Conservation (phyloP, 2,113 vertebrate species). For the Mesembrinibis cayennensis region DNA sequence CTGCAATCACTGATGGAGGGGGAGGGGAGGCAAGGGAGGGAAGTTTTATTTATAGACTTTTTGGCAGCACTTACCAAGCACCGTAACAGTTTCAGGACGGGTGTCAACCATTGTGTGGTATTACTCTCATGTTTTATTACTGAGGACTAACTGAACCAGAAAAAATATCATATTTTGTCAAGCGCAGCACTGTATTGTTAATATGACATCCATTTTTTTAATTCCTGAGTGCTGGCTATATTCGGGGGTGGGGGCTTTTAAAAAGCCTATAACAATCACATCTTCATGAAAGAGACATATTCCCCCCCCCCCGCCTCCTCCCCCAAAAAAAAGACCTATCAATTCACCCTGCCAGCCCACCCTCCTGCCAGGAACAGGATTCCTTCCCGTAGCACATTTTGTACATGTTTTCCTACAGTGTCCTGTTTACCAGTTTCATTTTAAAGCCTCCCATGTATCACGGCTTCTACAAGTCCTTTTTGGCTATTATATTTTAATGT, state of each 20-base stretch:
- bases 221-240: not conserved
- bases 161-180: not conserved
- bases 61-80: conserved; percentile 53
- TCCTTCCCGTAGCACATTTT: not conserved
- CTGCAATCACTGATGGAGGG: not conserved
- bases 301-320: no score
- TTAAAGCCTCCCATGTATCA: not conserved
- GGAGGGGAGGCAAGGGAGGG: not conserved
- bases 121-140: conserved; percentile 51
- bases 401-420: not conserved
- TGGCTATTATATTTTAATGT: not conserved
- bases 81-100: conserved; percentile 34
- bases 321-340: not conserved
- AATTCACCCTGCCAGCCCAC: not conserved
- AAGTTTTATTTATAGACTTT: conserved; percentile 57
- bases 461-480: not conserved
- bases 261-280: not conserved
- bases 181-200: not conserved
- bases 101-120: conserved; percentile 55
- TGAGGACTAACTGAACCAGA: conserved; percentile 47
- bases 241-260: not conserved
- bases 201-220: not conserved
- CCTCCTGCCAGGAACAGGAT: not conserved
- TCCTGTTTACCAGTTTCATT: not conserved
- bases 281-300: not conserved